A percentile compares a stretch with the other conserved stretches of the same genome.
These are phyloP conservation scores for Noctua janthina DNA, from an alignment of 2,888 invertebrate species.

Conservation along the genomic window DNA sequence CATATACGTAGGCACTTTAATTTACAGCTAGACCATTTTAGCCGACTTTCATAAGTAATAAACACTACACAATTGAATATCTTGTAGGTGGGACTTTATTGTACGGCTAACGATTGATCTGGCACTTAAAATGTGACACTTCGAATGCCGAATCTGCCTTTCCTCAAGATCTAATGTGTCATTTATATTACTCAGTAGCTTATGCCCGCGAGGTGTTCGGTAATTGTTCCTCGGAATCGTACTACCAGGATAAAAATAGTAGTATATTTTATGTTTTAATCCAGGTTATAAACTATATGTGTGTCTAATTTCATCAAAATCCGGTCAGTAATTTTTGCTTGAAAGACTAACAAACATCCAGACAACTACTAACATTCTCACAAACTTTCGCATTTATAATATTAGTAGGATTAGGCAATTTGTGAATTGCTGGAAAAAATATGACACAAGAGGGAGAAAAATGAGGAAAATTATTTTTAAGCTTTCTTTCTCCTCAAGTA, in stretches of 20 bases:
- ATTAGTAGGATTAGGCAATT: not conserved
- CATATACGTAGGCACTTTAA: constrained; percentile 77
- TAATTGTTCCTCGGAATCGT: too few relatives aligned
- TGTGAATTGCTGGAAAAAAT: not conserved
- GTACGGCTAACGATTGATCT: constrained; percentile 33
- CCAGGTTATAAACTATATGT: too few relatives aligned
- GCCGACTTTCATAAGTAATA: constrained; percentile 69
- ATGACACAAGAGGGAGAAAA: not conserved
- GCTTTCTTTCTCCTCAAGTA: not conserved
- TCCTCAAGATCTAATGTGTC: not conserved
- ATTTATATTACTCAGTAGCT: not conserved
- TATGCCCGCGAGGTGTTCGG: too few relatives aligned
- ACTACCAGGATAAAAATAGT: too few relatives aligned
- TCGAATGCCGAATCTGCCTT: not conserved
- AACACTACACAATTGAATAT: constrained; percentile 64
- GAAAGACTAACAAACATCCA: too few relatives aligned
- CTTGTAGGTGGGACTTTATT: constrained; percentile 65
- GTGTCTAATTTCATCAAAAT: too few relatives aligned
- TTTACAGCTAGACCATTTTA: constrained; percentile 80
- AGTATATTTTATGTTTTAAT: too few relatives aligned
- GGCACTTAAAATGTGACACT: constrained; percentile 37
- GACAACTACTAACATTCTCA: too few relatives aligned
- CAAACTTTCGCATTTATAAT: too few relatives aligned
- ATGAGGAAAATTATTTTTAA: not conserved
- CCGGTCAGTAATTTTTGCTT: too few relatives aligned